Conservation (phyloP, 2,888 invertebrate genomes). For the Ennomos quercinarius region DNA sequence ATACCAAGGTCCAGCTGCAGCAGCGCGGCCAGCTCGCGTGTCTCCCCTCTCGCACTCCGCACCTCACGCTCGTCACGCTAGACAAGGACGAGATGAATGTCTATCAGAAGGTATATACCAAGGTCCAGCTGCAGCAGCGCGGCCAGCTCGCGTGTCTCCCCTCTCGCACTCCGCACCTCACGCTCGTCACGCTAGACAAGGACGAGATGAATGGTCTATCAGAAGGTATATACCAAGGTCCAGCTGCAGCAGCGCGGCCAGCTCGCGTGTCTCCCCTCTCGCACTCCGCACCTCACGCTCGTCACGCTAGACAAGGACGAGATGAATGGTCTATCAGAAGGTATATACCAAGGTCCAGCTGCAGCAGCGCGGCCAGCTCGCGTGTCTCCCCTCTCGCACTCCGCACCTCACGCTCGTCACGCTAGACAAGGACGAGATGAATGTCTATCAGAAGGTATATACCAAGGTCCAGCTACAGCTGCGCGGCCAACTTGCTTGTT, state of each 20-base stretch:
- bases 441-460: conserved; percentile 87
- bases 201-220: conserved; percentile 92
- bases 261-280: conserved; percentile 87
- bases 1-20: conserved; percentile 89
- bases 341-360: conserved; percentile 94
- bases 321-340: too few species aligned
- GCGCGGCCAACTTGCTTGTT: too few species aligned
- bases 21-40: conserved; percentile 85
- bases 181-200: conserved; percentile 86
- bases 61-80: conserved; percentile 86
- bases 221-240: conserved; percentile 80
- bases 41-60: conserved; percentile 87
- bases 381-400: conserved; percentile 86
- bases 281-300: conserved; percentile 79
- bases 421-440: conserved; percentile 89
- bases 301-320: conserved; percentile 89
- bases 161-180: conserved; percentile 81
- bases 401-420: conserved; percentile 85
- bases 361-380: conserved; percentile 86
- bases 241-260: conserved; percentile 89
- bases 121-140: conserved; percentile 89
- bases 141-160: conserved; percentile 88
- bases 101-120: conserved; percentile 85
- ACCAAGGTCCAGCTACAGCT: too few species aligned
- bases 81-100: conserved; percentile 90